phyloP scores from a whole-genome alignment of 2,113 vertebrate genomes.

The Silurus meridionalis region DNA sequence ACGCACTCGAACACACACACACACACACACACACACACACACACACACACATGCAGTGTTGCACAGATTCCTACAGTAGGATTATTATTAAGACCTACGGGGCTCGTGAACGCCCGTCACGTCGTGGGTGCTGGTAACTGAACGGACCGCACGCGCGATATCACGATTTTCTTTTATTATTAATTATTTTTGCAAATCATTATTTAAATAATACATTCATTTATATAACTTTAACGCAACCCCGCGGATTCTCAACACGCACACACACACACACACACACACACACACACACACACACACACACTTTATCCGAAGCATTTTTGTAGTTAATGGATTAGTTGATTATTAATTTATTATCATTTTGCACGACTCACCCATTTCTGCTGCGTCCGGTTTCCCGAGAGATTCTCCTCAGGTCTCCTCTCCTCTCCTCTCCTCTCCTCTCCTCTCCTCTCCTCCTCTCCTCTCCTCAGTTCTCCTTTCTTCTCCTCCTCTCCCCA shows the following conservation, averaged over 20 bases:
- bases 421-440: not conserved
- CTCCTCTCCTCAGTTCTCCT: not conserved
- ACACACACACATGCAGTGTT: not conserved
- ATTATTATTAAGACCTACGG: not conserved
- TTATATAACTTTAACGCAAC: not conserved
- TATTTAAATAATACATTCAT: too few relatives aligned
- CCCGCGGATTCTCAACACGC: not conserved
- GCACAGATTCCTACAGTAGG: conserved; percentile 15
- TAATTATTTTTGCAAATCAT: too few relatives aligned
- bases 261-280: too few relatives aligned
- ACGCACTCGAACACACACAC: not conserved
- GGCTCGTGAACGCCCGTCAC: not conserved
- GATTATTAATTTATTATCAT: not conserved
- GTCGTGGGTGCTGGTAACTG: not conserved
- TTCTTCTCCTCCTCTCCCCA: not conserved
- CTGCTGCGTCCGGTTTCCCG: not conserved
- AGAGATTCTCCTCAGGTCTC: not conserved
- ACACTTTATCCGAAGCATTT: too few relatives aligned
- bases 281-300: too few relatives aligned
- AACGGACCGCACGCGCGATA: not conserved
- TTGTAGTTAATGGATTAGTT: too few relatives aligned
- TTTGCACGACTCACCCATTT: not conserved
- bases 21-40: too few relatives aligned
- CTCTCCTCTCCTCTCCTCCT: too few relatives aligned
- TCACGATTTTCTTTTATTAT: not conserved